These are phyloP conservation scores for Corvus moneduloides DNA, from an alignment of 2,113 vertebrate species.

Conservation along the genomic window DNA sequence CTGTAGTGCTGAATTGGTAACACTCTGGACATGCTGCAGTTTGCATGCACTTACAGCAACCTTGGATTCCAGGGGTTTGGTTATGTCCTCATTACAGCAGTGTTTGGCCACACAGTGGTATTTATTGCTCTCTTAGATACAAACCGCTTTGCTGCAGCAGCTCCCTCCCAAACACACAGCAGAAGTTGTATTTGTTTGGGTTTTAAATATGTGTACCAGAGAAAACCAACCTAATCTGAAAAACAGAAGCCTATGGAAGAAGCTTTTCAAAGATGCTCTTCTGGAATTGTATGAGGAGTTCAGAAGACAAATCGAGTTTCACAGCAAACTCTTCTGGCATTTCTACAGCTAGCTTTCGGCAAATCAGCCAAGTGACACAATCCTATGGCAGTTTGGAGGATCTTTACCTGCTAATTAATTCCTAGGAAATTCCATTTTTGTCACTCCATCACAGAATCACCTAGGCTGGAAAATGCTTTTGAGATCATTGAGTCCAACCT, in stretches of 20 bases:
- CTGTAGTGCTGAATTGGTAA: not conserved
- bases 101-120: not conserved
- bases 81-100: not conserved
- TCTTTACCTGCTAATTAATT: not conserved
- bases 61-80: not conserved
- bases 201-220: not conserved
- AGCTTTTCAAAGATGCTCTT: not conserved
- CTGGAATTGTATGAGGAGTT: not conserved
- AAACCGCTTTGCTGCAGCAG: not conserved
- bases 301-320: not conserved
- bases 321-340: not conserved
- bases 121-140: not conserved
- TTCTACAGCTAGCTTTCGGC: not conserved
- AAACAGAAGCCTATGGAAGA: not conserved
- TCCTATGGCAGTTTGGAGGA: not conserved
- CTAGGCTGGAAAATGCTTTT: not conserved
- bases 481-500: no score
- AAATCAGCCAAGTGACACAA: not conserved
- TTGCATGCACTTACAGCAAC: not conserved
- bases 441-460: not conserved
- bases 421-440: not conserved
- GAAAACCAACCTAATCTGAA: not conserved
- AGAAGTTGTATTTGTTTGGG: not conserved
- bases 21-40: not conserved
- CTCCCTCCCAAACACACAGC: not conserved